phyloP scores from a whole-genome alignment of 2,113 vertebrate genomes.

The Phalacrocorax carbo region DNA sequence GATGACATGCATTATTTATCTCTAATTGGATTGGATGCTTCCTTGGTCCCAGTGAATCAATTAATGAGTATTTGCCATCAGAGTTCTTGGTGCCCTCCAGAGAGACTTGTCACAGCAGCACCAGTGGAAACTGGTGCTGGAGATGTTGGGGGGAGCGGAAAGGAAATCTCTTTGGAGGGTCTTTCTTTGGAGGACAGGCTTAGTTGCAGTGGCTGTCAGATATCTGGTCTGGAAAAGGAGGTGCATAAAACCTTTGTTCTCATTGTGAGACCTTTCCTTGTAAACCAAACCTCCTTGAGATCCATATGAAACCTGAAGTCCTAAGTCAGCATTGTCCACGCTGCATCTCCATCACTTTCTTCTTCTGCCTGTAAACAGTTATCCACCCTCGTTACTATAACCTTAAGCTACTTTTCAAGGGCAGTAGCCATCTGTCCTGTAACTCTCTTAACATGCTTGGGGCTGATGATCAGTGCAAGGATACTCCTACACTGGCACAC shows the following conservation, averaged over 20 bases:
- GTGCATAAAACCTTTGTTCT: background rate
- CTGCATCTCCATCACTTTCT: background rate
- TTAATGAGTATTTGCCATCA: constrained; percentile 48
- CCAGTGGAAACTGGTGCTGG: background rate
- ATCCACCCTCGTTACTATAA: accelerated
- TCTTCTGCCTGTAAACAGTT: background rate
- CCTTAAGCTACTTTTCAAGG: background rate
- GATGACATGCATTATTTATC: constrained; percentile 49
- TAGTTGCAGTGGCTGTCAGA: background rate
- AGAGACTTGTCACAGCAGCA: background rate
- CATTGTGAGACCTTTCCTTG: background rate
- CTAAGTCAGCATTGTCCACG: background rate
- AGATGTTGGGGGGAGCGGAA: background rate
- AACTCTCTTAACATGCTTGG: background rate
- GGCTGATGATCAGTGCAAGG: background rate
- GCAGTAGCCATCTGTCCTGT: accelerated
- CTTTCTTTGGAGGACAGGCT: background rate
- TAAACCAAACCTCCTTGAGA: background rate
- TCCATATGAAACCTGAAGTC: accelerated
- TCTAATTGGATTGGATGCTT: constrained; percentile 7
- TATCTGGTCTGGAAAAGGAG: background rate
- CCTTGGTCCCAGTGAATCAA: constrained; percentile 34
- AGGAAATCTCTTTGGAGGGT: background rate
- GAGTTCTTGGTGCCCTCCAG: background rate
- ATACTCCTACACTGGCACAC: background rate